phyloP scores from a whole-genome alignment of 2,888 invertebrate species.

The Silvanus unidentatus region DNA sequence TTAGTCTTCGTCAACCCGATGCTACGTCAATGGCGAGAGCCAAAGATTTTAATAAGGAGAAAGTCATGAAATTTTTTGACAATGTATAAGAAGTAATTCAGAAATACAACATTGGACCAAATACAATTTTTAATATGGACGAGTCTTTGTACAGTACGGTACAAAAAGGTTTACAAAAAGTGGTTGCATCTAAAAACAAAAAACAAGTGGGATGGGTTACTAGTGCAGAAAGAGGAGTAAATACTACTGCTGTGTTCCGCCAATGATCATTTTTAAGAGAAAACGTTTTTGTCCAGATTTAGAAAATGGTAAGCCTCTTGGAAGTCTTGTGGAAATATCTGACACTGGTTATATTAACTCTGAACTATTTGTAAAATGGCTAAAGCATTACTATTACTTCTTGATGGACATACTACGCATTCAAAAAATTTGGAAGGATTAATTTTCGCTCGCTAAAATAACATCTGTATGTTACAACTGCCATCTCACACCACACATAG shows the following conservation, averaged over 20 bases:
- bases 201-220: conserved; percentile 9
- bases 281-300: too few relatives aligned
- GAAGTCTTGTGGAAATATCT: too few relatives aligned
- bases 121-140: conserved; percentile 13
- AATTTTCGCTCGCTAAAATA: conserved; percentile 5
- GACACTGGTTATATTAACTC: too few relatives aligned
- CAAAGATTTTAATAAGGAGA: conserved; percentile 14
- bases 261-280: conserved; percentile 6
- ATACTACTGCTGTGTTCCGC: too few relatives aligned
- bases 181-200: conserved; percentile 10
- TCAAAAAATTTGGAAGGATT: conserved; percentile 22
- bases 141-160: conserved; percentile 13
- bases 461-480: conserved; percentile 8
- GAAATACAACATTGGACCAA: conserved; percentile 9
- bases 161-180: conserved; percentile 10
- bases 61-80: conserved; percentile 12
- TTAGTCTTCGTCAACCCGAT: conserved; percentile 14
- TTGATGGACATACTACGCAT: conserved; percentile 29
- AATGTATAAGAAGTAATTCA: conserved; percentile 1
- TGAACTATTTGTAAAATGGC: conserved; percentile 2
- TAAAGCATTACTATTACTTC: conserved; percentile 16
- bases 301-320: too few relatives aligned
- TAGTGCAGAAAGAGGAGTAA: conserved; percentile 10
- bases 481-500: conserved; percentile 14
- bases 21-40: conserved; percentile 15